phyloP scores from a whole-genome alignment of 2,797 vertebrate species.

The Thripadectes ignobilis region DNA sequence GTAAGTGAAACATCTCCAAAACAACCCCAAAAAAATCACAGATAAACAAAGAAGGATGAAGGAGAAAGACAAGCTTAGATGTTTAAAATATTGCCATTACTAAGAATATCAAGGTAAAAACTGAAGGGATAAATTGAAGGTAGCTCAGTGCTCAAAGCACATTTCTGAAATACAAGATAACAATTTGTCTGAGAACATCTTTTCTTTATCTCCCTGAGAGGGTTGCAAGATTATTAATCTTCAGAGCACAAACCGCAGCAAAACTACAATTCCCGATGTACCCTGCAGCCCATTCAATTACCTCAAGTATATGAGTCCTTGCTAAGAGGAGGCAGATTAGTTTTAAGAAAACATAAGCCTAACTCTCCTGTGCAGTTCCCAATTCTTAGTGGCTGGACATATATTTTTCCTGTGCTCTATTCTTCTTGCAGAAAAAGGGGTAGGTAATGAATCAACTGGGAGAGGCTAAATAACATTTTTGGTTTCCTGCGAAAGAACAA shows the following conservation, averaged over 20 bases:
- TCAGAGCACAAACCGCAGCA: slow-evolving; percentile 54
- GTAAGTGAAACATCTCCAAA: background rate
- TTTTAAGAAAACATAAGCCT: slow-evolving; percentile 60
- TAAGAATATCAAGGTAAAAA: slow-evolving; percentile 45
- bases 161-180: slow-evolving; percentile 56
- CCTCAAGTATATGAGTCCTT: slow-evolving; percentile 31
- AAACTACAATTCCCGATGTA: slow-evolving; percentile 73
- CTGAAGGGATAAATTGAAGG: slow-evolving; percentile 5
- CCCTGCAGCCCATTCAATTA: slow-evolving; percentile 68
- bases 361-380: slow-evolving; percentile 1
- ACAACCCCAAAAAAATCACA: background rate
- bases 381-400: background rate
- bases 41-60: slow-evolving; percentile 8
- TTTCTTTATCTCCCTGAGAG: slow-evolving; percentile 52
- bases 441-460: background rate
- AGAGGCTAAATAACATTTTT: background rate
- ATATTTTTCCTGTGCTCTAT: background rate
- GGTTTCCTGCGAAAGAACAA: slow-evolving; percentile 7
- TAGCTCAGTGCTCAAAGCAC: slow-evolving; percentile 38
- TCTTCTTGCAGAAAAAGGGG: background rate
- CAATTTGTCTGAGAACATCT: slow-evolving; percentile 59
- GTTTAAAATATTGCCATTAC: slow-evolving; percentile 37
- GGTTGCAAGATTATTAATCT: slow-evolving; percentile 66
- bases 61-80: background rate
- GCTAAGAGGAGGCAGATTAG: slow-evolving; percentile 20